phyloP scores from a whole-genome alignment of 2,113 vertebrate genomes.

The Silurus asotus region DNA sequence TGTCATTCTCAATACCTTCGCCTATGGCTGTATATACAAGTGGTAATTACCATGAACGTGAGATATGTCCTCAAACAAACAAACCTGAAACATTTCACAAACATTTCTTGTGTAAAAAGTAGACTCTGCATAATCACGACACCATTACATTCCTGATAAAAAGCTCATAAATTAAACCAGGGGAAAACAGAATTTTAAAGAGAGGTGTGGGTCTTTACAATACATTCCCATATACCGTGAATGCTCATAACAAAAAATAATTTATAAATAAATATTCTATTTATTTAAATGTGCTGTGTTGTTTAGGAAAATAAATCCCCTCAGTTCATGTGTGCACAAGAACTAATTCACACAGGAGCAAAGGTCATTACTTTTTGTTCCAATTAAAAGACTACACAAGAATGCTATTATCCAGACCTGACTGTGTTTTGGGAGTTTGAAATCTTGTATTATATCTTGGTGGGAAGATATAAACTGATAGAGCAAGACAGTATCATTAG shows the following conservation, averaged over 20 bases:
- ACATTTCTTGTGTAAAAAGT: no score
- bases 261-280: not conserved
- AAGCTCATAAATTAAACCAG: no score
- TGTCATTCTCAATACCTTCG: no score
- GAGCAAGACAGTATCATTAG: not conserved
- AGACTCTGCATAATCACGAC: no score
- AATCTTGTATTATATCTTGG: constrained; percentile 6
- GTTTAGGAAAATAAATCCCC: not conserved
- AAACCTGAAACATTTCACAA: no score
- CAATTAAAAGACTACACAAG: constrained; percentile 2
- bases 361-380: constrained; percentile 7
- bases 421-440: constrained; percentile 20
- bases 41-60: no score
- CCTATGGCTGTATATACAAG: no score
- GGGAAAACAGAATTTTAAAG: no score
- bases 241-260: not conserved
- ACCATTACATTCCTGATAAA: no score
- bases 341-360: not conserved
- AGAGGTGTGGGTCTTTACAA: no score
- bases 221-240: not conserved
- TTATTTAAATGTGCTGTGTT: not conserved
- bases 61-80: no score
- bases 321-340: not conserved
- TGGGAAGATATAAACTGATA: not conserved
- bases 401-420: not conserved